Conservation (phyloP, 2,113 vertebrate genomes). For the Mystacornis crossleyi region DNA sequence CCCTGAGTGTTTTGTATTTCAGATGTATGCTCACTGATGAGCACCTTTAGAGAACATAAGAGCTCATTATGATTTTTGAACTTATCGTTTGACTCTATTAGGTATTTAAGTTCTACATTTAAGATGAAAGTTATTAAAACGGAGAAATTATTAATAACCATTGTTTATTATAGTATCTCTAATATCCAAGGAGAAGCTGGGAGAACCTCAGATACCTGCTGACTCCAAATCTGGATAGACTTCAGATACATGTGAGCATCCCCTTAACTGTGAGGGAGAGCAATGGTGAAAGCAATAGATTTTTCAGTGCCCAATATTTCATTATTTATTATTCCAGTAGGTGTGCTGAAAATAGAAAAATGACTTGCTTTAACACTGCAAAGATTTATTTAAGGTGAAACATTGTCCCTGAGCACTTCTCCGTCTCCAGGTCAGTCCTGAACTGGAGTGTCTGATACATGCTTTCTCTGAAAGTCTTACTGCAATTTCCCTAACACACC, state of each 20-base stretch:
- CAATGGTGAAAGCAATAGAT: not conserved
- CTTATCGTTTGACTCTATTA: not conserved
- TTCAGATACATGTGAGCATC: not conserved
- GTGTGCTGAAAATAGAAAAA: not conserved
- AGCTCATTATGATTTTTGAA: not conserved
- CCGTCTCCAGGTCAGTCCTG: not conserved
- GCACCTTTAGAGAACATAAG: not conserved
- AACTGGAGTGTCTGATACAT: not conserved
- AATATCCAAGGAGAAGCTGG: not conserved
- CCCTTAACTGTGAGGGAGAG: not conserved
- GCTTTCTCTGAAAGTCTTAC: not conserved
- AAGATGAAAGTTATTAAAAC: not conserved
- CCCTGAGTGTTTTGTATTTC: not conserved
- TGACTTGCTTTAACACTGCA: fast-evolving
- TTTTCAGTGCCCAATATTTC: not conserved
- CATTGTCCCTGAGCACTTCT: not conserved
- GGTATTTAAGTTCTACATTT: not conserved
- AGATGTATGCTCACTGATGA: not conserved
- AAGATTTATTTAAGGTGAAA: not conserved
- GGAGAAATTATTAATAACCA: not conserved
- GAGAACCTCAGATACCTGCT: not conserved
- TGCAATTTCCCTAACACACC: not conserved
- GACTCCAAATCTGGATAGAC: not conserved
- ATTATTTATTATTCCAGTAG: not conserved
- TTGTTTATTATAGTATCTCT: not conserved